phyloP scores from a whole-genome alignment of 2,888 invertebrate genomes.

The Chrysolina americana region DNA sequence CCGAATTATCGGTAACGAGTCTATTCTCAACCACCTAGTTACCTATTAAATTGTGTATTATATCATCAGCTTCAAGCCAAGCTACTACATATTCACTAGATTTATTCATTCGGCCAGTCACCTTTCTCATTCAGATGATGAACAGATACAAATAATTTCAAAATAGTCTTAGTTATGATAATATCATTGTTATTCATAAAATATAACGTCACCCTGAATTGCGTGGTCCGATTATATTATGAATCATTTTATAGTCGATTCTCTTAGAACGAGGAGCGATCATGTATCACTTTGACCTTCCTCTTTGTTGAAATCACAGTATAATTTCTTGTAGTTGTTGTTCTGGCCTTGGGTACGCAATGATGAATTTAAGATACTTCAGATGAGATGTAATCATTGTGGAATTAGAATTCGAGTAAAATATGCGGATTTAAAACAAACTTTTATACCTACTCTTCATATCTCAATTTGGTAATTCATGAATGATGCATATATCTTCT shows the following conservation, averaged over 20 bases:
- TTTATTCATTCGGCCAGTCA: background rate
- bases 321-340: background rate
- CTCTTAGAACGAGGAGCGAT: background rate
- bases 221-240: conserved; percentile 7
- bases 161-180: background rate
- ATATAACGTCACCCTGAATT: background rate
- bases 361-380: too few species aligned
- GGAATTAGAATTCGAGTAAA: too few species aligned
- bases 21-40: too few species aligned
- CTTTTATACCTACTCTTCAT: too few species aligned
- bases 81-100: too few species aligned
- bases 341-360: background rate
- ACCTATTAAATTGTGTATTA: too few species aligned
- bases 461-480: too few species aligned
- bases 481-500: too few species aligned
- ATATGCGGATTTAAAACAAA: too few species aligned
- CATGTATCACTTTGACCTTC: background rate
- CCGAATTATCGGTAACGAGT: too few species aligned
- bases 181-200: background rate
- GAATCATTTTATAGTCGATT: background rate
- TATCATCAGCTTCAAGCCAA: too few species aligned
- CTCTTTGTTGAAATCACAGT: background rate
- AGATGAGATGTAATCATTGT: too few species aligned
- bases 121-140: background rate
- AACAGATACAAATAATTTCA: background rate